phyloP scores from a whole-genome alignment of 2,888 invertebrate genomes.

The Lydus trimaculatus region DNA sequence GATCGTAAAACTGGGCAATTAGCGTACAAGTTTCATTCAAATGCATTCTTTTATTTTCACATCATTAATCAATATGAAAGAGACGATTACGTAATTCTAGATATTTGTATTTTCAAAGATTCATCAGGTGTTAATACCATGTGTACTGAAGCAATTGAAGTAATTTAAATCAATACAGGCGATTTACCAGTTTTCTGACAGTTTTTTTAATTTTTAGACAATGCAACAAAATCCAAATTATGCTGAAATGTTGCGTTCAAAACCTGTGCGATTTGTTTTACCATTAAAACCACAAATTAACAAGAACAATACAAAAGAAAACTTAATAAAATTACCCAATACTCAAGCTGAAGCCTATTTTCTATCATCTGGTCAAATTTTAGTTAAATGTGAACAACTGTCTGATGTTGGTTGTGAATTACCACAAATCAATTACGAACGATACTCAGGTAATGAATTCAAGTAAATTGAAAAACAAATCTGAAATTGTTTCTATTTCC shows the following conservation, averaged over 20 bases:
- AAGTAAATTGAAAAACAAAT: slow-evolving; percentile 13
- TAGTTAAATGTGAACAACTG: slow-evolving; percentile 69
- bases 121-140: slow-evolving; percentile 84
- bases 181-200: no score
- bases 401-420: slow-evolving; percentile 85
- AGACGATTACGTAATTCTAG: slow-evolving; percentile 72
- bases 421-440: slow-evolving; percentile 84
- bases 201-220: slow-evolving; percentile 60
- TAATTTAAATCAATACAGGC: no score
- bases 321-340: slow-evolving; percentile 60
- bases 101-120: slow-evolving; percentile 84
- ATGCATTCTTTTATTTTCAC: slow-evolving; percentile 83
- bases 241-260: slow-evolving; percentile 79
- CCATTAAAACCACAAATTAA: slow-evolving; percentile 62
- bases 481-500: neutral
- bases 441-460: slow-evolving; percentile 66
- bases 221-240: slow-evolving; percentile 84
- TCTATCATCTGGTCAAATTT: slow-evolving; percentile 61
- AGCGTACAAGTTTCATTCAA: slow-evolving; percentile 66
- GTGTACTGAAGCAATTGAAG: slow-evolving; percentile 83
- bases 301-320: slow-evolving; percentile 49
- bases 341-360: slow-evolving; percentile 64
- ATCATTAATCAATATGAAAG: slow-evolving; percentile 84
- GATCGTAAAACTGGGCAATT: slow-evolving; percentile 65
- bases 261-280: slow-evolving; percentile 79